These are phyloP conservation scores for Polydrusus tereticollis DNA, from an alignment of 2,888 invertebrate species.

Conservation along the genomic window DNA sequence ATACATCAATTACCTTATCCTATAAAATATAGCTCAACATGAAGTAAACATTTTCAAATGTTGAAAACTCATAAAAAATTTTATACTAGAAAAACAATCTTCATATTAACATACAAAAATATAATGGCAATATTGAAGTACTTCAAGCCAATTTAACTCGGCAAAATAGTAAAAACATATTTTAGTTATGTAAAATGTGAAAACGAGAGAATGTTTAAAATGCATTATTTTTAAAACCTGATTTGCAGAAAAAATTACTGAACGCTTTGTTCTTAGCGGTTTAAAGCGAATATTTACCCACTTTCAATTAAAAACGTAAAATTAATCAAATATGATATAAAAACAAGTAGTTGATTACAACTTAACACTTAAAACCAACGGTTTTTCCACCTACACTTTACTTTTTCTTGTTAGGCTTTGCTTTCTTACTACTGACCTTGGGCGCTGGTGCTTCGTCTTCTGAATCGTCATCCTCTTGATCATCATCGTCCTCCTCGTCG, in stretches of 20 bases:
- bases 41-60: slow-evolving; percentile 10
- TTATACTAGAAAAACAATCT: not conserved
- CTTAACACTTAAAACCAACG: not conserved
- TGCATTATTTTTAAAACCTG: no score
- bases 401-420: slow-evolving; percentile 50
- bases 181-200: not conserved
- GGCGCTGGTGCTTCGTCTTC: slow-evolving; percentile 38
- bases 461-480: slow-evolving; percentile 48
- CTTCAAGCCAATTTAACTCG: not conserved
- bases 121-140: not conserved
- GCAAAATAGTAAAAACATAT: not conserved
- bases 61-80: slow-evolving; percentile 19
- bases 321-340: not conserved
- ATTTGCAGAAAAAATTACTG: no score
- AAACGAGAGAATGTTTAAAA: not conserved
- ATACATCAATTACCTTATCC: slow-evolving; percentile 6
- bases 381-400: slow-evolving; percentile 21
- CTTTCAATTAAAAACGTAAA: slow-evolving; percentile 1
- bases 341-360: not conserved
- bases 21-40: slow-evolving; percentile 14
- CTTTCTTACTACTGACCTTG: slow-evolving; percentile 52
- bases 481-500: slow-evolving; percentile 49
- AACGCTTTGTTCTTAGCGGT: no score
- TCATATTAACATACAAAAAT: slow-evolving; percentile 12
- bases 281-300: not conserved